Evolutionary conservation across 1,140 invertebrate species (phyloP).

Genomic region (Zaprionus ornatus): DNA sequence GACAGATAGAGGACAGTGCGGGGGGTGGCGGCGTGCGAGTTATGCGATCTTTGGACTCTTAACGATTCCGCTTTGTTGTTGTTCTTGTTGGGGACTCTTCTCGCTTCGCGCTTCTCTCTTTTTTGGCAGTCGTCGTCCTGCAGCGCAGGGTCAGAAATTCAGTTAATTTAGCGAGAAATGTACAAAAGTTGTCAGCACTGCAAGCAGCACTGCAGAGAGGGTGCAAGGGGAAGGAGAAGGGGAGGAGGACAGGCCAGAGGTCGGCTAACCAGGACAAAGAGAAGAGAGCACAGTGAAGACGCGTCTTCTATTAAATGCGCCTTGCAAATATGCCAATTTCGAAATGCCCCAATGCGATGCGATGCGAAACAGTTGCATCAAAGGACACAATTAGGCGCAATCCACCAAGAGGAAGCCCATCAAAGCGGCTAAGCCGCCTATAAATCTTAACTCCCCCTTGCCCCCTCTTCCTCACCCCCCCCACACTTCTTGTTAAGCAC

Average conservation of each 20-base stretch:
- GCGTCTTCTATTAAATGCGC: slow-evolving; percentile 41
- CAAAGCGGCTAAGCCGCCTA: slow-evolving; percentile 74
- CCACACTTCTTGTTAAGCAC: slow-evolving; percentile 22
- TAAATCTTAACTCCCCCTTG: slow-evolving; percentile 60
- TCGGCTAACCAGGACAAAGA: slow-evolving; percentile 34
- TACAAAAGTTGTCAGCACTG: slow-evolving; percentile 76
- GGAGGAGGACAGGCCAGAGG: slow-evolving; percentile 48
- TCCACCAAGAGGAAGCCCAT: slow-evolving; percentile 32
- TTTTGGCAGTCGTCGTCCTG: slow-evolving; percentile 57
- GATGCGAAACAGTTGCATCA: slow-evolving; percentile 79
- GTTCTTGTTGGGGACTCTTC: slow-evolving; percentile 25
- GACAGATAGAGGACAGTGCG: not conserved
- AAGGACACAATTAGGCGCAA: slow-evolving; percentile 74
- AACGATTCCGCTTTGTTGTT: slow-evolving; percentile 71
- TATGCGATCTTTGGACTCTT: slow-evolving; percentile 80
- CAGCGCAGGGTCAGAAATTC: slow-evolving; percentile 75
- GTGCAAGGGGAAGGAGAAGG: not conserved
- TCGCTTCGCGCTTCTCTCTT: slow-evolving; percentile 16
- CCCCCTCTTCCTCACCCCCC: not conserved
- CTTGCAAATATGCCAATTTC: slow-evolving; percentile 76
- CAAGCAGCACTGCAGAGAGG: not conserved
- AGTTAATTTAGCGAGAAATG: slow-evolving; percentile 81
- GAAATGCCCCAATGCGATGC: slow-evolving; percentile 41
- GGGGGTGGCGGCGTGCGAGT: slow-evolving; percentile 54
- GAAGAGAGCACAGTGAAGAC: not conserved